Evolutionary conservation across 2,888 invertebrate species (phyloP), one percentile per base, ranked within the genome.

Genomic region (Caenorhabditis imperialis): DNA sequence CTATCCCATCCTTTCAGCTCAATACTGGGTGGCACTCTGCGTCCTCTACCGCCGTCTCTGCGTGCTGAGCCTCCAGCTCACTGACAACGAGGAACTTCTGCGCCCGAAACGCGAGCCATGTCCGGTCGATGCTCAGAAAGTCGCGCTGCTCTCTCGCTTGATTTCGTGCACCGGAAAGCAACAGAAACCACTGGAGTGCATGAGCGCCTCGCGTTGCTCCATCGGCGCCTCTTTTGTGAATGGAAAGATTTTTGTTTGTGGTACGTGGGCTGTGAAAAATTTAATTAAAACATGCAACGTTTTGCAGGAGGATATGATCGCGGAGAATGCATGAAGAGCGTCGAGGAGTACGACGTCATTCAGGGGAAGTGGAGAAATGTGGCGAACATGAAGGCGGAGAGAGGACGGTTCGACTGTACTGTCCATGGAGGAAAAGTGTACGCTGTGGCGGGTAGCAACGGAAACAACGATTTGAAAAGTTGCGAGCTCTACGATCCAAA

Each of bases 331-430:
- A 90, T 94, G 82, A 91, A 92, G 79, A 91, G 92, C 20, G 93
- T 81, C 18, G 85, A 86, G 55, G 91, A 92, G 45, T 94, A 93
- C 90, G 91, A 92, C 85, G 92, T 93, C 5, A 90, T 90, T 51
- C 89, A 89, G 4, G 93, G 94, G 89, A 89, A 89, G 57, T 94
- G 94, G 94, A 88, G 89, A 42, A 88, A 90, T 23, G 89, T 93
- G 85, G 91, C 92, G 0, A 91, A 91, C 76, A 93, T 94, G 94
- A 91, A 91, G 61, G 91, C 92, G 77, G 92, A 92, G 65, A 91
- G 94, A 71, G 94, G 94, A 0, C 91, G 94, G 27, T 93, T 94
- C 89, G 92, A 93, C 83, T 92, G 93, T 37, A 92, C 93, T 16
- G 91, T 92, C 38, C 90, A 93, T 12, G 90, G 91, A 48, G 92